Conservation (phyloP, 30 jellyfish, hydroid and myxozoan genomes). For the Morbakka virulenta region DNA sequence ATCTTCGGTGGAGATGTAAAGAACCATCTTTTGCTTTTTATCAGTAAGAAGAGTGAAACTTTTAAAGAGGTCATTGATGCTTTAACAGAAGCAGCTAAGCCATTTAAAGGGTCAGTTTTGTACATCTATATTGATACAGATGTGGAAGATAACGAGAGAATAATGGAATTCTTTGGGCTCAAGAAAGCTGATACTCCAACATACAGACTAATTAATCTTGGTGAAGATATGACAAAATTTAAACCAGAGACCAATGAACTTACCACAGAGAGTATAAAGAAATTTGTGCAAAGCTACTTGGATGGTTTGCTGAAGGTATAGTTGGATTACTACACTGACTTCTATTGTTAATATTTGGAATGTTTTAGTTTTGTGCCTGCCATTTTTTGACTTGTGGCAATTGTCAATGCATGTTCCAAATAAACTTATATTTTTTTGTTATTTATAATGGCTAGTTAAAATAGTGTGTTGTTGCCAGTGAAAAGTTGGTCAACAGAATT, state of each 20-base stretch:
- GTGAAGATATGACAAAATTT: conserved; percentile 91
- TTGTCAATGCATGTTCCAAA: not conserved
- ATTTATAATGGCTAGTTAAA: too few species aligned
- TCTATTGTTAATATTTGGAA: not conserved
- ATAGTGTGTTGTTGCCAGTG: too few species aligned
- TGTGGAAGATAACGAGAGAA: conserved; percentile 91
- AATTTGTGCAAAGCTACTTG: conserved; percentile 68
- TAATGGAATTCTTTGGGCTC: conserved; percentile 95
- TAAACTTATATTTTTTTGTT: too few species aligned
- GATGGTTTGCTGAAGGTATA: conserved; percentile 78
- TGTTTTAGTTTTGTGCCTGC: not conserved
- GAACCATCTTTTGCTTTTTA: conserved; percentile 80
- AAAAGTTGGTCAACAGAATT: too few species aligned
- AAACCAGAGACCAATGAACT: conserved; percentile 80
- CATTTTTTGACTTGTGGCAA: not conserved
- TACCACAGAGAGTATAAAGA: conserved; percentile 54
- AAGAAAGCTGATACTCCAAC: conserved; percentile 94
- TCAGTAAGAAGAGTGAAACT: conserved; percentile 82
- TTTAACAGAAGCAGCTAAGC: conserved; percentile 83
- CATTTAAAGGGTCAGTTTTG: conserved; percentile 90
- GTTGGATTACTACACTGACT: not conserved
- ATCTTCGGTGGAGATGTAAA: conserved; percentile 98
- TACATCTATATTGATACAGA: conserved; percentile 94
- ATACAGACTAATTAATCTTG: conserved; percentile 72
- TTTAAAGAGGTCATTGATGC: conserved; percentile 71